Evolutionary conservation across 2,888 invertebrate species (phyloP).

Genomic region (Choreutis nemorana): DNA sequence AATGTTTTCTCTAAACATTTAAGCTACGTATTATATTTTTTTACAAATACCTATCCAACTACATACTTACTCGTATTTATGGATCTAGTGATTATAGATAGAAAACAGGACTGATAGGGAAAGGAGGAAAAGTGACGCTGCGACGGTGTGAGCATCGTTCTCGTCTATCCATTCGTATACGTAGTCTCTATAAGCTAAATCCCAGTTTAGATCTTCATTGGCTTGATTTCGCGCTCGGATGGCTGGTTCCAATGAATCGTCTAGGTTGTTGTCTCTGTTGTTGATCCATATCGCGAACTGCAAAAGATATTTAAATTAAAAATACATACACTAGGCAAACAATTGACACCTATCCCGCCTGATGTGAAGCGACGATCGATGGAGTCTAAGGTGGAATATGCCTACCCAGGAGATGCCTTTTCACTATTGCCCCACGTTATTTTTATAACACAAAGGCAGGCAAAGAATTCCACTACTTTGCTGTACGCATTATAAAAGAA

Average conservation of each 20-base stretch:
- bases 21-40: too few species aligned
- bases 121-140: conserved; percentile 30
- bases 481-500: too few species aligned
- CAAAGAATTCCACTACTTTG: too few species aligned
- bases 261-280: conserved; percentile 27
- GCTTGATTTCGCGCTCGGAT: conserved; percentile 16
- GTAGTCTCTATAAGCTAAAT: conserved; percentile 14
- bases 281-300: conserved; percentile 37
- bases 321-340: not conserved
- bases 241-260: conserved; percentile 23
- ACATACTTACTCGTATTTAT: conserved; percentile 6
- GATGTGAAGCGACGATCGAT: too few species aligned
- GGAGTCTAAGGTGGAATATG: too few species aligned
- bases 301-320: conserved; percentile 8
- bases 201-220: conserved; percentile 28
- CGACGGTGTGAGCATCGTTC: conserved; percentile 35
- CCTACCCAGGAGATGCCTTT: too few species aligned
- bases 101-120: conserved; percentile 26
- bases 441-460: too few species aligned
- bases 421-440: too few species aligned
- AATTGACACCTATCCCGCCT: too few species aligned
- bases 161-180: conserved; percentile 53
- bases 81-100: conserved; percentile 30
- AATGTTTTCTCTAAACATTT: not conserved
- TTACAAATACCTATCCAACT: too few species aligned